A percentile compares a stretch with the other conserved stretches of the same genome.
Conservation (phyloP, 2,797 vertebrate species). For the Falco biarmicus region DNA sequence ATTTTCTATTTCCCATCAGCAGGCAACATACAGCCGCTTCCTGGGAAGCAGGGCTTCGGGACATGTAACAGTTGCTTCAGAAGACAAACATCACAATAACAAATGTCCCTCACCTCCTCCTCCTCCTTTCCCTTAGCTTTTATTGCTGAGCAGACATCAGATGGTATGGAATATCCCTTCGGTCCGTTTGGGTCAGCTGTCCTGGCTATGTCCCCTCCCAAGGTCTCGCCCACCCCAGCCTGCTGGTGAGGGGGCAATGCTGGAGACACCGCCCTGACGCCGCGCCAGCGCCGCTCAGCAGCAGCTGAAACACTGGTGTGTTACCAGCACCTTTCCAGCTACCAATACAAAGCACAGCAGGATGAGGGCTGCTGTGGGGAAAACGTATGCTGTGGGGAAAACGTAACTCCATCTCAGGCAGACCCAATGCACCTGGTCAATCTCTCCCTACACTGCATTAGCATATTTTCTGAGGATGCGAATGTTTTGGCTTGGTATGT, state of each 20-base stretch:
- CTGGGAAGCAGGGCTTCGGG: background rate
- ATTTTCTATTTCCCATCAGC: background rate
- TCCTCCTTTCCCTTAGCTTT: background rate
- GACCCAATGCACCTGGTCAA: background rate
- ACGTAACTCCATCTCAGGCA: background rate
- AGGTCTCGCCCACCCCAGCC: background rate
- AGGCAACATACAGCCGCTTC: background rate
- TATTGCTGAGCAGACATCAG: background rate
- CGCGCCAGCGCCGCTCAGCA: background rate
- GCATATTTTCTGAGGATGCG: background rate
- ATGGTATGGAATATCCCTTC: background rate
- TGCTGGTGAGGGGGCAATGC: background rate
- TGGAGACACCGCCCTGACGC: background rate
- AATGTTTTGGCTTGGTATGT: background rate
- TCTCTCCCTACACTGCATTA: background rate
- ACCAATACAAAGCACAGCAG: background rate
- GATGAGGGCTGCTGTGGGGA: background rate
- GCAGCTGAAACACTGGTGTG: background rate
- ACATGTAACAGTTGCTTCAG: background rate
- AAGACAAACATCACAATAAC: background rate
- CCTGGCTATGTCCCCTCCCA: background rate
- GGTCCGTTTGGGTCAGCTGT: background rate
- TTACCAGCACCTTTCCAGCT: background rate
- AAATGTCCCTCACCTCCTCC: background rate
- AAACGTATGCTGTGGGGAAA: background rate